phyloP scores from a whole-genome alignment of 2,888 invertebrate genomes.

The Buathra laborator region DNA sequence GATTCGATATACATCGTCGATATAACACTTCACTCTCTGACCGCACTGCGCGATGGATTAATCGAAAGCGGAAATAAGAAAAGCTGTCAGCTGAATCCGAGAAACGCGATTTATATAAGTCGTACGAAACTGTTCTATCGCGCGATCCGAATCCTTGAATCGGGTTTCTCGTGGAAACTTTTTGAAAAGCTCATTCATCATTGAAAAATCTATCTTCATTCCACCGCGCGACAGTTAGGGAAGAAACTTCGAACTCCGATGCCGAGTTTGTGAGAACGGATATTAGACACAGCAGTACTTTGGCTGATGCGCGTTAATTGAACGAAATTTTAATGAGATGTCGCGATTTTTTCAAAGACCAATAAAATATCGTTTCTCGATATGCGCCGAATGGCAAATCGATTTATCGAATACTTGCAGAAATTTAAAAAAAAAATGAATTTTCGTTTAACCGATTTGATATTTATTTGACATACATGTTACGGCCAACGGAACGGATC shows the following conservation, averaged over 20 bases:
- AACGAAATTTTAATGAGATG: not conserved
- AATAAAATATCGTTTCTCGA: not conserved
- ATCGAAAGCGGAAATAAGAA: constrained; percentile 56
- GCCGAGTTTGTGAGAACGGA: not conserved
- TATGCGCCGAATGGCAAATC: not conserved
- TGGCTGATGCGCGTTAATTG: not conserved
- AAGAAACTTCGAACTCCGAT: not conserved
- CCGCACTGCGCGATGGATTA: constrained; percentile 41
- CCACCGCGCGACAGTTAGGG: not conserved
- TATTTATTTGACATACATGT: not conserved
- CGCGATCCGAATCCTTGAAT: not conserved
- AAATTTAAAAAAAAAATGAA: not conserved
- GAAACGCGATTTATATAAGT: constrained; percentile 41
- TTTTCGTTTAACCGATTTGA: not conserved
- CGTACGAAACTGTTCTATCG: constrained; percentile 9
- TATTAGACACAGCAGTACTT: not conserved
- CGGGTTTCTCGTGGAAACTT: not conserved
- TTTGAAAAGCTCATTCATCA: constrained; percentile 29
- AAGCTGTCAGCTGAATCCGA: constrained; percentile 44
- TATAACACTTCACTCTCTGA: not conserved
- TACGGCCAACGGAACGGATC: not conserved
- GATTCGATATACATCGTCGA: constrained; percentile 16
- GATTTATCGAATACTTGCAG: not conserved
- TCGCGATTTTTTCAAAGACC: not conserved
- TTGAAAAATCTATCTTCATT: constrained; percentile 10